Conservation (phyloP, 2,888 invertebrate genomes). For the Psococerastis gibbosa region DNA sequence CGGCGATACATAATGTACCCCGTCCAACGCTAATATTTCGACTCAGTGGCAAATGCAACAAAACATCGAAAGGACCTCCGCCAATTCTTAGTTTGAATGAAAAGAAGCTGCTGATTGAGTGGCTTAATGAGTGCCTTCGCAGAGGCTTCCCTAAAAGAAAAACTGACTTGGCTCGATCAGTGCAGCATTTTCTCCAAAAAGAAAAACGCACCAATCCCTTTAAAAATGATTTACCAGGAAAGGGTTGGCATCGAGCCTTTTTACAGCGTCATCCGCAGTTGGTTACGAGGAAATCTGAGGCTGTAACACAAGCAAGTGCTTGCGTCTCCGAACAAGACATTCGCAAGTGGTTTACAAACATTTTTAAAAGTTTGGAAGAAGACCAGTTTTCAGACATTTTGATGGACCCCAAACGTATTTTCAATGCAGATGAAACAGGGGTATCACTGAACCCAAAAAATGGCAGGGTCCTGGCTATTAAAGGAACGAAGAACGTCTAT, state of each 20-base stretch:
- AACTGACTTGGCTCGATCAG: slow-evolving; percentile 18
- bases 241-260: slow-evolving; percentile 21
- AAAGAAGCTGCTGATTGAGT: too few relatives aligned
- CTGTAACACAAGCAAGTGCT: slow-evolving; percentile 22
- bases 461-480: slow-evolving; percentile 19
- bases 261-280: slow-evolving; percentile 20
- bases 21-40: slow-evolving; percentile 8
- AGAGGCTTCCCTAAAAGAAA: slow-evolving; percentile 22
- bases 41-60: slow-evolving; percentile 4
- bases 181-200: slow-evolving; percentile 16
- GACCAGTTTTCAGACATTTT: slow-evolving; percentile 19
- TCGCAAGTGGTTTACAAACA: slow-evolving; percentile 20
- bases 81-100: slow-evolving; percentile 17
- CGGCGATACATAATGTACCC: slow-evolving; percentile 11
- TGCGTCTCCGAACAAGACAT: slow-evolving; percentile 21
- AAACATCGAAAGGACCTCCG: slow-evolving; percentile 11
- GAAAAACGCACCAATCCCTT: slow-evolving; percentile 19
- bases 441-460: slow-evolving; percentile 22
- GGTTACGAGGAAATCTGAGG: slow-evolving; percentile 19
- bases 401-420: slow-evolving; percentile 20
- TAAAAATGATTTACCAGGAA: slow-evolving; percentile 20
- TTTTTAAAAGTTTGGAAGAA: slow-evolving; percentile 19
- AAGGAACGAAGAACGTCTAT: slow-evolving; percentile 21
- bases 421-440: slow-evolving; percentile 22
- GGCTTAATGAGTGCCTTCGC: slow-evolving; percentile 18